Base-by-base conservation (phyloP, 2,888 invertebrate genomes). In the Craniophora ligustri region DNA sequence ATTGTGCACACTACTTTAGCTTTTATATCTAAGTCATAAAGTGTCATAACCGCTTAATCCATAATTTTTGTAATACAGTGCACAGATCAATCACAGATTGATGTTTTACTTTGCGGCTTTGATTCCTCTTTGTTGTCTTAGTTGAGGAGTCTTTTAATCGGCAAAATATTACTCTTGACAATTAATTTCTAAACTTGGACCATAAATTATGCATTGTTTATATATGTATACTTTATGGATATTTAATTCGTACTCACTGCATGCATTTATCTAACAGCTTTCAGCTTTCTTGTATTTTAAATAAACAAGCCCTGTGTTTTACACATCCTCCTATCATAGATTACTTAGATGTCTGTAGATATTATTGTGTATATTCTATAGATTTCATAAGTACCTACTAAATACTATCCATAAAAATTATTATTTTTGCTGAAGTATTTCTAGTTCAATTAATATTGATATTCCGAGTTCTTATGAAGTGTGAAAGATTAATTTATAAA, bases 201-300 rank as follows among this genome's bases (percentile, higher is more conserved):
- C 75, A 72, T 64, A 75, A 70, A 61, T 30, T 76, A 71, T 76
- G 67, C 67, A 69, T 70, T 56, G 41, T 48, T 28, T 30, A 21
- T 61, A 45, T 49, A 50, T 64, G 71, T 68, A 47, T 67, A 62
- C n/a, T 63, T 76, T 79, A 74, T 76, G 73, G 62, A 55, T 61
- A 58, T 61, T 57, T 67, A 39, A 63, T 67, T 63, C 50, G 54
- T 53, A 39, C 48, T 54, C 68, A 72, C 69, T 85, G 85, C 83
- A 85, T 85, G 84, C 67, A 45, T 65, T 54, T 57, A 63, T 58
- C 59, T 81, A 81, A 83, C 75, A 67, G 84, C 81, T 83, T 84
- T 71, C 55, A 48, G 82, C 80, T 84, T 80, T 67, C 36, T 76
- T 66, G 55, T 60, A 55, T 67, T 61, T 57, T 46, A 42, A 66